Percentiles rank a stretch among this genome's conserved stretches.
These are phyloP conservation scores for Chiridota heheva DNA, from an alignment of 35 echinoderm and acorn worm species.

Conservation along the genomic window DNA sequence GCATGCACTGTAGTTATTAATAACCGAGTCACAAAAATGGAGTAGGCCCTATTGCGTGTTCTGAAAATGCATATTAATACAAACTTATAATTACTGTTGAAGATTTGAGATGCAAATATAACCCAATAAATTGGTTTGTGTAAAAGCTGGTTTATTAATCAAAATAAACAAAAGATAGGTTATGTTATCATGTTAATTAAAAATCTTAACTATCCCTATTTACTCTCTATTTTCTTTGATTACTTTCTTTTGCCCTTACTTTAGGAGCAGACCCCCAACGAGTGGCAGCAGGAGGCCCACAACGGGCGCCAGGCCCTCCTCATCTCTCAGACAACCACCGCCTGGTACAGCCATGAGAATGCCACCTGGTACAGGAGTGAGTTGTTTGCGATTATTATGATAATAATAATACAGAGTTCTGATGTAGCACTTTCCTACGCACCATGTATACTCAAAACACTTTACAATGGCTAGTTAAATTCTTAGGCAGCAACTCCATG, in stretches of 20 bases:
- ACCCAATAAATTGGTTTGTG: neutral
- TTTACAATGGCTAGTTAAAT: too few species aligned
- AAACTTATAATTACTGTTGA: neutral
- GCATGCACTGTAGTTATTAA: too few species aligned
- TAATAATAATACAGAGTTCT: too few species aligned
- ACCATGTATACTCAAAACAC: neutral
- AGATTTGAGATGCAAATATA: slow-evolving; percentile 2
- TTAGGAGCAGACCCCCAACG: slow-evolving; percentile 86
- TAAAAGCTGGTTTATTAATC: slow-evolving; percentile 4
- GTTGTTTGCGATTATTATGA: neutral
- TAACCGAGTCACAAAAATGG: too few species aligned
- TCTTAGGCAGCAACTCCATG: too few species aligned
- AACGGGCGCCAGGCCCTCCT: slow-evolving; percentile 67
- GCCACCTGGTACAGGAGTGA: slow-evolving; percentile 85
- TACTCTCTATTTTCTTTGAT: too few species aligned
- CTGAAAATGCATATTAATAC: neutral
- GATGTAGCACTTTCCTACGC: too few species aligned
- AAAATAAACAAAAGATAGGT: neutral
- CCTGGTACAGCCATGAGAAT: slow-evolving; percentile 85
- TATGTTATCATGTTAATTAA: neutral
- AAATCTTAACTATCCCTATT: too few species aligned
- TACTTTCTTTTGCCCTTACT: neutral
- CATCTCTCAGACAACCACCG: slow-evolving; percentile 71
- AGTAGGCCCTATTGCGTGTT: too few species aligned
- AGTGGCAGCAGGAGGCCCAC: slow-evolving; percentile 67